A percentile compares a stretch with the other conserved stretches of the same genome.
Conservation (phyloP, 2,797 vertebrate species). For the Pachyuromys duprasi region DNA sequence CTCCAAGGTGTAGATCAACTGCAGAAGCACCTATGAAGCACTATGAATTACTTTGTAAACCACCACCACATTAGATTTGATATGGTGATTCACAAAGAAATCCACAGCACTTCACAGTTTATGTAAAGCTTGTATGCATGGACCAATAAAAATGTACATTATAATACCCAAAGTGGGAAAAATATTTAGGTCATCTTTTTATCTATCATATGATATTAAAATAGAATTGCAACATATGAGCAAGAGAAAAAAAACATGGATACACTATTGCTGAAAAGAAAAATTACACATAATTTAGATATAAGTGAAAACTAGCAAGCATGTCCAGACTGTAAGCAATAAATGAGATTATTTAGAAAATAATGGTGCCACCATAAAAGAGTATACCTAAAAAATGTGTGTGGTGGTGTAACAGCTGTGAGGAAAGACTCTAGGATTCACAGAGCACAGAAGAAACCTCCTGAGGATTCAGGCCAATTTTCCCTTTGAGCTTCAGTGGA, state of each 20-base stretch:
- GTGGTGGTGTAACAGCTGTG: neutral
- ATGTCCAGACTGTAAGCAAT: neutral
- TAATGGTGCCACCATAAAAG: neutral
- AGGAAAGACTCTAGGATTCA: neutral
- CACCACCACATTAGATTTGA: constrained; percentile 80
- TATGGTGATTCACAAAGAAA: constrained; percentile 85
- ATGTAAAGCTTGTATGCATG: constrained; percentile 65
- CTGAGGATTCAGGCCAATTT: neutral
- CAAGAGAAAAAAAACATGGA: neutral
- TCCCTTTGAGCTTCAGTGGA: neutral
- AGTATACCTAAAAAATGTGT: neutral
- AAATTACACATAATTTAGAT: neutral
- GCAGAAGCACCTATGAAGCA: constrained; percentile 77
- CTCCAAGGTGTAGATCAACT: constrained; percentile 66
- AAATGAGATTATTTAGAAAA: neutral
- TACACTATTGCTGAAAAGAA: neutral
- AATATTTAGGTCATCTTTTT: neutral
- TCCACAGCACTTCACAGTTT: constrained; percentile 81
- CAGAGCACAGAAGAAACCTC: neutral
- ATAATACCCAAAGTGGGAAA: neutral
- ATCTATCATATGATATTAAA: constrained; percentile 19
- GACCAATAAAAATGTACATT: constrained; percentile 65
- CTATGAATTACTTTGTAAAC: constrained; percentile 83
- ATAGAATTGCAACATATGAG: constrained; percentile 20
- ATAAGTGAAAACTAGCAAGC: neutral